Evolutionary conservation across 2,888 invertebrate genomes (phyloP), one percentile per base, ranked within the genome.

Genomic region (Sinopyrophorus schimmeli): DNA sequence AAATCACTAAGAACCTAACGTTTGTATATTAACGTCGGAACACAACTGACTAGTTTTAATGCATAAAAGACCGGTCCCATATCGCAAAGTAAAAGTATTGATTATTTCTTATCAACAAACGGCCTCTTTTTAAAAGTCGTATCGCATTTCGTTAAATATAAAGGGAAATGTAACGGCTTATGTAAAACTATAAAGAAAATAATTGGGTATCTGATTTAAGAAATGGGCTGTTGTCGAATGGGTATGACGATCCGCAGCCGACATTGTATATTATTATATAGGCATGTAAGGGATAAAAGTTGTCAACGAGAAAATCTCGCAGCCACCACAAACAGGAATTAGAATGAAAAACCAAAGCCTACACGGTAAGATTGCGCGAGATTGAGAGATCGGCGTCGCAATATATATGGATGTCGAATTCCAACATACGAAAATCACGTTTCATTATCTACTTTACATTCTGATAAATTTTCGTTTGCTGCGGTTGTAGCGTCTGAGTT

Each of bases 251-350:
- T 63, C 53, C 60, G 58, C 58, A 58, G 58, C 60, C 64, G 64
- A 67, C 66, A 67, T 67, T 66, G 64, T 63, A 66, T 61, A 66
- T 63, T 62, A 64, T 60, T 64, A 62, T 63, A 65, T 63, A 59
- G 60, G 58, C 60, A 59, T 63, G 64, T 60, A 62, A 64, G 61
- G 65, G 66, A 67, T 67, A 65, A 67, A 67, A 69, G 65, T 68
- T 69, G 67, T 66, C 68, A 64, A 54, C 63, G 63, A 59, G 57
- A 60, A 68, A 67, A 67, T 65, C 66, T 60, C 59, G 53, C 27
- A 54, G 53, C 59, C 53, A 61, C 48, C 55, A 63, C 61, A 67
- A 66, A 66, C 62, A 61, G 61, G 67, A 64, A 66, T 67, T 66
- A 67, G 65, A 58, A 54, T 59, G 63, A 64, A 66, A 63, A 65